Conservation (phyloP, 2,888 invertebrate genomes). For the Andrena bicolor region DNA sequence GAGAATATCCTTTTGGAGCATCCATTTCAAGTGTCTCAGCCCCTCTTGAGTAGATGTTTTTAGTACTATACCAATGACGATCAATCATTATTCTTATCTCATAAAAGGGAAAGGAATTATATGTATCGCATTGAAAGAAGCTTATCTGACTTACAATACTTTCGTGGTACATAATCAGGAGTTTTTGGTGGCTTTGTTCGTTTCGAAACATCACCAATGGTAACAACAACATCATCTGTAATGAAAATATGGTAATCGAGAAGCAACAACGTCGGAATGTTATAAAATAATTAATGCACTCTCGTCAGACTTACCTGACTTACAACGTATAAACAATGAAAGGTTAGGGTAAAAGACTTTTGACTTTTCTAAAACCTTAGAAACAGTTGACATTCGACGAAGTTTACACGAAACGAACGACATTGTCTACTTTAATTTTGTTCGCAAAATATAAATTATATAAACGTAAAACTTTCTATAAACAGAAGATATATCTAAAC, state of each 20-base stretch:
- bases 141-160: constrained; percentile 89
- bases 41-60: constrained; percentile 89
- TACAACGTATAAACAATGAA: constrained; percentile 66
- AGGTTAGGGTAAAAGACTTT: constrained; percentile 64
- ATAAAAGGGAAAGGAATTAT: neutral
- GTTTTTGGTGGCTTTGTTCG: constrained; percentile 88
- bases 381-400: constrained; percentile 60
- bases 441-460: constrained; percentile 14
- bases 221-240: constrained; percentile 85
- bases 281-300: neutral
- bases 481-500: neutral
- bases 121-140: constrained; percentile 16
- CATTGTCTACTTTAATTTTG: constrained; percentile 58
- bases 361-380: constrained; percentile 66
- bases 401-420: constrained; percentile 56
- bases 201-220: constrained; percentile 91
- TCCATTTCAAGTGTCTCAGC: constrained; percentile 95
- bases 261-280: neutral
- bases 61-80: constrained; percentile 50
- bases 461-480: neutral
- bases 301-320: constrained; percentile 74
- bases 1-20: constrained; percentile 96
- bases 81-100: constrained; percentile 4
- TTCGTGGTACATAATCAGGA: constrained; percentile 93
- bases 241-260: constrained; percentile 20